phyloP scores from a whole-genome alignment of 1,140 invertebrate species.

The Palaemon carinicauda region DNA sequence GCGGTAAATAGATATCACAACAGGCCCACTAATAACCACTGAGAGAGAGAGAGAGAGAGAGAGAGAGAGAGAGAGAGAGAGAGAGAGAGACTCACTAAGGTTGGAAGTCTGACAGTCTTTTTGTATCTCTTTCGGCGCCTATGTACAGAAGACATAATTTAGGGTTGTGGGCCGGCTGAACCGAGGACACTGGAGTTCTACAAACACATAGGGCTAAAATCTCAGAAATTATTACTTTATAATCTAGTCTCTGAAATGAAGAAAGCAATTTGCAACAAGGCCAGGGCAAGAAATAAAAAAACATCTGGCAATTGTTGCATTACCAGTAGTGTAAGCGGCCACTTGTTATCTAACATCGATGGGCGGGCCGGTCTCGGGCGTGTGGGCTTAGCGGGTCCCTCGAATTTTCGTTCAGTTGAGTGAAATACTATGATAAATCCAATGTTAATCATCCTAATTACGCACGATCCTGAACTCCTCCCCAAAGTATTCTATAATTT shows the following conservation, averaged over 20 bases:
- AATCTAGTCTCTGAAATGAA: neutral
- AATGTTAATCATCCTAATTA: no score
- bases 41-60: neutral
- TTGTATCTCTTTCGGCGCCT: neutral
- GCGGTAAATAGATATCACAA: constrained; percentile 35
- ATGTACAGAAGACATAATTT: neutral
- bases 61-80: constrained; percentile 11
- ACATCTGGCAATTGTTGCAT: constrained; percentile 16
- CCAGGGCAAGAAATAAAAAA: neutral
- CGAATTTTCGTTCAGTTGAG: neutral
- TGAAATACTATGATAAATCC: neutral
- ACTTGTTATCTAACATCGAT: constrained; percentile 48
- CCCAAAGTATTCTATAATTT: no score
- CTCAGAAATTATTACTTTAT: no score
- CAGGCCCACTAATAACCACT: neutral
- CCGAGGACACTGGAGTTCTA: neutral
- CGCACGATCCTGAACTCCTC: no score
- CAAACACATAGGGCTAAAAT: no score
- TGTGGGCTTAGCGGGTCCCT: constrained; percentile 1
- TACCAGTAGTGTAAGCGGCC: constrained; percentile 34
- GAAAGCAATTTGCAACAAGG: neutral
- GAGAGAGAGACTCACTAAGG: constrained; percentile 10
- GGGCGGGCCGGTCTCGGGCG: constrained; percentile 32
- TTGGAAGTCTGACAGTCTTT: constrained; percentile 7
- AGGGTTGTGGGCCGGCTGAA: neutral